Conservation (phyloP, 2,113 vertebrate species). For the Phyllostomus discolor region DNA sequence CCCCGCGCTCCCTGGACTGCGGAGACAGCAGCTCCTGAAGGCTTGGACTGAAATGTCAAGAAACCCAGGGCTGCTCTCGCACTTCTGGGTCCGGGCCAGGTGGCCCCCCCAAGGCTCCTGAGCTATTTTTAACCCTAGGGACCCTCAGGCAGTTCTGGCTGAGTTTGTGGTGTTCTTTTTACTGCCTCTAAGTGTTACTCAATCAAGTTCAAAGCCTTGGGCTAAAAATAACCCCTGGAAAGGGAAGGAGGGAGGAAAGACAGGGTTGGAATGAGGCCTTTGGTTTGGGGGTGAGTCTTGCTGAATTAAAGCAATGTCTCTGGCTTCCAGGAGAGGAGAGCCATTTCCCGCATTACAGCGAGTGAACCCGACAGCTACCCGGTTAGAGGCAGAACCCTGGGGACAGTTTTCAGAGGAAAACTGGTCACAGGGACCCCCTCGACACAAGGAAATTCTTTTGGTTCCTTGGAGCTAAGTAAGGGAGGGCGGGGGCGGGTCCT, state of each 20-base stretch:
- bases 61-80: background rate
- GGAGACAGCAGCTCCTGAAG: background rate
- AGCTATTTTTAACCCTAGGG: background rate
- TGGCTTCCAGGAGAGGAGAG: background rate
- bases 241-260: background rate
- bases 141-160: background rate
- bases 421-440: background rate
- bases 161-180: background rate
- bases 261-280: background rate
- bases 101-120: background rate
- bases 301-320: constrained; percentile 6
- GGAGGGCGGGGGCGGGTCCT: background rate
- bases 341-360: background rate
- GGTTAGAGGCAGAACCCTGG: background rate
- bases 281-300: background rate
- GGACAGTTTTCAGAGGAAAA: background rate
- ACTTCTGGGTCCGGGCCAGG: background rate
- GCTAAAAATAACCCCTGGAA: constrained; percentile 51
- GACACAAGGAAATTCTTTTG: background rate
- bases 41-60: background rate
- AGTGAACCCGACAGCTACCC: background rate
- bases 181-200: background rate
- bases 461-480: background rate
- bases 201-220: constrained; percentile 14
- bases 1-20: background rate